A percentile compares a stretch with the other conserved stretches of the same genome.
phyloP scores from a whole-genome alignment of 1,140 invertebrate species.

The roundworm (Caenorhabditis elegans) region DNA sequence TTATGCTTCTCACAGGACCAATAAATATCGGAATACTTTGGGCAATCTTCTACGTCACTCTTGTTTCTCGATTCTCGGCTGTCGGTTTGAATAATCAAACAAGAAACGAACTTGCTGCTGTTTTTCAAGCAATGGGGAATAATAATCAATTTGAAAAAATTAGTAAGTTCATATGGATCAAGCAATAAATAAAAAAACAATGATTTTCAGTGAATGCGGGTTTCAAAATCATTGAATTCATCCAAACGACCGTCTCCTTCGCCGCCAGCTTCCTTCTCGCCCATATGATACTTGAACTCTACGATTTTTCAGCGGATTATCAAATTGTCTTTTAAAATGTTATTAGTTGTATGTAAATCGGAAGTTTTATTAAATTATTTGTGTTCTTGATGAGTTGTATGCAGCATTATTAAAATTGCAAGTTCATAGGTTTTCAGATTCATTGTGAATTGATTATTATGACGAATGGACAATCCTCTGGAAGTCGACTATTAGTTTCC shows the following conservation, averaged over 20 bases:
- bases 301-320: conserved; percentile 3
- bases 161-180: not conserved
- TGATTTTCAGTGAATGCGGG: not conserved
- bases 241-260: not conserved
- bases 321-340: not conserved
- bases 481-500: too few species aligned
- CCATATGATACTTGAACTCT: conserved; percentile 1
- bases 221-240: conserved; percentile 15
- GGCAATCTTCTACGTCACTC: conserved; percentile 5
- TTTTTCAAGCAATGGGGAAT: not conserved
- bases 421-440: too few species aligned
- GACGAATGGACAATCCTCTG: too few species aligned
- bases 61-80: conserved; percentile 9
- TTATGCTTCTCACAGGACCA: conserved; percentile 5
- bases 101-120: not conserved
- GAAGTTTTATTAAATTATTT: too few species aligned
- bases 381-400: too few species aligned
- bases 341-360: too few species aligned
- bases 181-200: too few species aligned
- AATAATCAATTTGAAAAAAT: not conserved
- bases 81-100: conserved; percentile 3
- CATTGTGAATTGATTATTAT: too few species aligned
- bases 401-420: too few species aligned
- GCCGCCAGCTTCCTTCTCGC: conserved; percentile 4
- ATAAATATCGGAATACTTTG: conserved; percentile 20